Evolutionary conservation across 1,140 invertebrate species (phyloP), one percentile per base, ranked within the genome.

Genomic region (Adoxophyes honmai): DNA sequence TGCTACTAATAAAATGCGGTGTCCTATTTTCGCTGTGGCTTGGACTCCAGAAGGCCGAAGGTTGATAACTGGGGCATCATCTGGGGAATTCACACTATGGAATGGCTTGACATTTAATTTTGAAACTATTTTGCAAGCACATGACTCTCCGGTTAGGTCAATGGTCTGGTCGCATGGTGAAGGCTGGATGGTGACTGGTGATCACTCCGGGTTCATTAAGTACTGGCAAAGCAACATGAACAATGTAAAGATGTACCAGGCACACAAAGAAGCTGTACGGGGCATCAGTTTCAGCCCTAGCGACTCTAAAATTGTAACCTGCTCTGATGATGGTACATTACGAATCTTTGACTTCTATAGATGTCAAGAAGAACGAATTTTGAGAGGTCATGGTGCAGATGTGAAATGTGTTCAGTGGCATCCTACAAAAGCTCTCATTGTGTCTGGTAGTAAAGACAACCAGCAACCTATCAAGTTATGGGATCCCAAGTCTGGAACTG

Each of bases 181-280:
- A 90, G 94, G 96, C 67, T 99, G 99, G 99, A 98, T 99, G 97
- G 96, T 99, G 37, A 99, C 98, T 0, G 99, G 97, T 8, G 99
- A 99, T 90, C 98, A 99, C 83, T 94, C 95, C 42, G 99, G 99
- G 33, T 99, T 97, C 83, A 97, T 99, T 38, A 99, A 99, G 81
- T 99, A 99, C 91, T 99, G 99, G 99, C 99, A 99, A 92, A 98
- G 97, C 67, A 99, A 99, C 90, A 99, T 99, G 98, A 99, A 99
- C 91, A 99, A 99, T 91, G 99, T 99, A 13, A 99, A 99, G 93
- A 99, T 99, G 97, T 99, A 98, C 92, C 98, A 99, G 91, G 99
- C 98, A 33, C 99, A 99, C 90, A 99, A 99, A 93, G 99, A 99
- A 92, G 96, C 99, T 61, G 95, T 99, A 73, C 93, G 99, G 87